A percentile compares a stretch with the other conserved stretches of the same genome.
These are phyloP conservation scores for Heliornis fulica DNA, from an alignment of 2,113 vertebrate genomes.

Conservation along the genomic window DNA sequence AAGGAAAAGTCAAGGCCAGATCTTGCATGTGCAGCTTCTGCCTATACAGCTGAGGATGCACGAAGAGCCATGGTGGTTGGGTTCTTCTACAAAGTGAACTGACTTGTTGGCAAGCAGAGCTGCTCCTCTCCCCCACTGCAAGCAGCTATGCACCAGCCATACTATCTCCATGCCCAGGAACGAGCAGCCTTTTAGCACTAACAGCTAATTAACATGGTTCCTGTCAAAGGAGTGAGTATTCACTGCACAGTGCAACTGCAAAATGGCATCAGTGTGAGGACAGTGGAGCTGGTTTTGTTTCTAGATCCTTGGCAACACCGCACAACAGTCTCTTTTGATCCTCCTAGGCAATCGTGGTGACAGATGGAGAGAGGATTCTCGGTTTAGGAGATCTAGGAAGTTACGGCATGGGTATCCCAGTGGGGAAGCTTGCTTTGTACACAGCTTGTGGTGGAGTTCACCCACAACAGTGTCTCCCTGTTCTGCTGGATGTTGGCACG, in stretches of 20 bases:
- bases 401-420: conserved; percentile 96
- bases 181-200: neutral
- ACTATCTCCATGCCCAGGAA: neutral
- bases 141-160: neutral
- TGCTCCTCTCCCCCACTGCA: neutral
- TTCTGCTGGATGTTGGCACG: conserved; percentile 96
- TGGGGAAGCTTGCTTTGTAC: conserved; percentile 96
- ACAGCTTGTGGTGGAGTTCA: conserved; percentile 92
- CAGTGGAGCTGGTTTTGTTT: neutral
- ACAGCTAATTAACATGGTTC: neutral
- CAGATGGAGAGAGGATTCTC: conserved; percentile 94
- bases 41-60: neutral
- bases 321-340: neutral
- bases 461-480: conserved; percentile 93
- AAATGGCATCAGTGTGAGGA: neutral
- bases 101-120: neutral
- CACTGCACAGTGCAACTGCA: neutral
- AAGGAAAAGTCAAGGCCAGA: neutral
- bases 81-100: neutral
- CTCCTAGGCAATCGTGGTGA: conserved; percentile 93
- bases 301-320: neutral
- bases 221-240: neutral
- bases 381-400: conserved; percentile 93
- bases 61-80: neutral
- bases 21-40: neutral